These are phyloP conservation scores for Pogoniulus pusillus DNA, from an alignment of 2,797 vertebrate species.

Conservation along the genomic window DNA sequence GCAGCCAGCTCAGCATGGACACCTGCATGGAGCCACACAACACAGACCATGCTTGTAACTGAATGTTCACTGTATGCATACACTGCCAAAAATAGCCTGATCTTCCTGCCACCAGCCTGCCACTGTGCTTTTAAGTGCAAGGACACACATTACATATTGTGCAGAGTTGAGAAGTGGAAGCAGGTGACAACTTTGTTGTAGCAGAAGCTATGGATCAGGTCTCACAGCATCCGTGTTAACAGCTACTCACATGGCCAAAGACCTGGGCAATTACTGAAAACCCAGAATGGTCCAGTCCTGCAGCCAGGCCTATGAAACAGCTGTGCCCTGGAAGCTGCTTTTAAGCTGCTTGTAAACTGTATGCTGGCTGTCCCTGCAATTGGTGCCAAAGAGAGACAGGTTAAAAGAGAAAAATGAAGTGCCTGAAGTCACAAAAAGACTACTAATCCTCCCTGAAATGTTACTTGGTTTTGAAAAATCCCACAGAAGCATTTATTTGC, in stretches of 20 bases:
- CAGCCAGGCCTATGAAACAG: neutral
- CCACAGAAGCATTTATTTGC: neutral
- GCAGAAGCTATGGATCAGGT: neutral
- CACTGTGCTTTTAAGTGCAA: neutral
- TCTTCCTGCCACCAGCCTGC: neutral
- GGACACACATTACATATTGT: fast-evolving
- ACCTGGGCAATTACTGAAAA: neutral
- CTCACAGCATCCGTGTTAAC: neutral
- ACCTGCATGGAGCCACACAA: fast-evolving
- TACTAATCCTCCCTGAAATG: neutral
- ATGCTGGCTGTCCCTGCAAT: neutral
- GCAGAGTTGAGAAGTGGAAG: neutral
- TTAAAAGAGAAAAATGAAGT: neutral
- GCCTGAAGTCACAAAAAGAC: neutral
- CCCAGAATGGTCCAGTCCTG: neutral
- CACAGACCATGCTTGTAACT: fast-evolving
- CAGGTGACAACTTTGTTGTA: neutral
- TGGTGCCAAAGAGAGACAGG: neutral
- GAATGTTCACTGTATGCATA: fast-evolving
- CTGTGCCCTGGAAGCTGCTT: neutral
- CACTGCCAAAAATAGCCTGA: fast-evolving
- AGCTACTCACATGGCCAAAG: fast-evolving
- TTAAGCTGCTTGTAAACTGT: neutral
- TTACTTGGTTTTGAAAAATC: neutral
- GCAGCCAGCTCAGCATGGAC: neutral